These are phyloP conservation scores for Saccopteryx bilineata DNA, from an alignment of 2,113 vertebrate species.

Conservation along the genomic window DNA sequence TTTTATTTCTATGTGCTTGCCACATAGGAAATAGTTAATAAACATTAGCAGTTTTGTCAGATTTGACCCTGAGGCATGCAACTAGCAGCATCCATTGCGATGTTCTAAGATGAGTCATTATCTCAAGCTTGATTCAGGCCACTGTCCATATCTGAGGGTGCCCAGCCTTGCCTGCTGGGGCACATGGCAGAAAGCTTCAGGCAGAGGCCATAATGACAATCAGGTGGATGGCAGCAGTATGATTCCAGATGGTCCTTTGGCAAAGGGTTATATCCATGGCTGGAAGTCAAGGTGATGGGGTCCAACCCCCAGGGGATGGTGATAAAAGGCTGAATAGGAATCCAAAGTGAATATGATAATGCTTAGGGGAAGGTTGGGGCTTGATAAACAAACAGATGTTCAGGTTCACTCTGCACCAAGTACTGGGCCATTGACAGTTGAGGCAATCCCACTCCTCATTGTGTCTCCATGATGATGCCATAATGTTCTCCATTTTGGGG, in stretches of 20 bases:
- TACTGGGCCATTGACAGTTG: neutral
- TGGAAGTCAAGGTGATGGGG: neutral
- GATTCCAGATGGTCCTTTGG: slow-evolving; percentile 65
- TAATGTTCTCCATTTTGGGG: neutral
- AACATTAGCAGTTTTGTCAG: neutral
- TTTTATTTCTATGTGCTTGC: neutral
- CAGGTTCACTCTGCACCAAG: neutral
- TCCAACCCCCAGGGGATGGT: slow-evolving; percentile 29
- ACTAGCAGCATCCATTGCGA: neutral
- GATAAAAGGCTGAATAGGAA: neutral
- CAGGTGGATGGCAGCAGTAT: slow-evolving; percentile 65
- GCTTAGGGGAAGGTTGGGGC: neutral
- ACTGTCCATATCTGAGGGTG: neutral
- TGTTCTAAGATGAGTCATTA: slow-evolving; percentile 35
- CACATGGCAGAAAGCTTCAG: neutral
- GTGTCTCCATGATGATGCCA: neutral
- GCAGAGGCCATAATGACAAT: slow-evolving; percentile 38
- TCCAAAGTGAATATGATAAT: slow-evolving; percentile 14
- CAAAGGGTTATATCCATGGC: slow-evolving; percentile 28
- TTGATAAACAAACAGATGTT: slow-evolving; percentile 31
- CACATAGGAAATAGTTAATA: neutral
- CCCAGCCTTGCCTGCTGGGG: slow-evolving; percentile 24
- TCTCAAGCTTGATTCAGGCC: slow-evolving; percentile 21
- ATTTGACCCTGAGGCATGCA: neutral
- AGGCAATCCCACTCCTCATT: neutral